Base-by-base conservation (phyloP, 2,113 vertebrate genomes). In the Etia nguti region DNA sequence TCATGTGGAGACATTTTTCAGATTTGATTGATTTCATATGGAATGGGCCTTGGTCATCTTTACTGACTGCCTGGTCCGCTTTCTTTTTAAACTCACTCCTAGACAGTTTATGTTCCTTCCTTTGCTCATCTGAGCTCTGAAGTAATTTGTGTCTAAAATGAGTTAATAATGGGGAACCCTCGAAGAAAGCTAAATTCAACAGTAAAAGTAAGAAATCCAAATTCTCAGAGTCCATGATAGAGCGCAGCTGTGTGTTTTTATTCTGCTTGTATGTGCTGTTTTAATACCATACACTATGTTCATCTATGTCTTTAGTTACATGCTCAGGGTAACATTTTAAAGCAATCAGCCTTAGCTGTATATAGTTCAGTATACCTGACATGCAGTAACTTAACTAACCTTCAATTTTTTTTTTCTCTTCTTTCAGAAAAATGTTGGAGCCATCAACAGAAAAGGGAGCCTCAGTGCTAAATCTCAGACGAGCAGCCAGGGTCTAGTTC, bases 401-500 rank as follows among this genome's bases (percentile, higher is more conserved):
- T 84, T 31, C 20, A 77, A 38, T 68, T 68, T 68, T 3, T 41
- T 55, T 79, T 68, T 65, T 82, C 7, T 50, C 26, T 26, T 56
- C 46, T 81, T 59, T 79, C 24, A 81, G 15, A 81, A 65, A 54
- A 86, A 79, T 38, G 16, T 55, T 52, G n/a, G 54, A 55, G n/a
- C 13, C 26, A 60, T 89, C n/a, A 59, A 54, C 13, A 60, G 36
- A 70, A 59, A 89, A 75, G 20, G 68, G 48, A 89, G 38, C 79
- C 54, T 85, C 24, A 16, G 52, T 12, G 54, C 77, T 86, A 50
- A 88, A 75, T 83, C 80, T 82, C 52, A 90, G 79, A 81, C 6
- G 16, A 89, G 86, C 68, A 85, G 80, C 56, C 26, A 70, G 85
- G 81, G 65, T 46, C 59, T 26, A 81, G 82, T 90, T 92, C 26